These are phyloP conservation scores for Eristalis intricaria DNA, from an alignment of 2,888 invertebrate genomes.

Conservation along the genomic window DNA sequence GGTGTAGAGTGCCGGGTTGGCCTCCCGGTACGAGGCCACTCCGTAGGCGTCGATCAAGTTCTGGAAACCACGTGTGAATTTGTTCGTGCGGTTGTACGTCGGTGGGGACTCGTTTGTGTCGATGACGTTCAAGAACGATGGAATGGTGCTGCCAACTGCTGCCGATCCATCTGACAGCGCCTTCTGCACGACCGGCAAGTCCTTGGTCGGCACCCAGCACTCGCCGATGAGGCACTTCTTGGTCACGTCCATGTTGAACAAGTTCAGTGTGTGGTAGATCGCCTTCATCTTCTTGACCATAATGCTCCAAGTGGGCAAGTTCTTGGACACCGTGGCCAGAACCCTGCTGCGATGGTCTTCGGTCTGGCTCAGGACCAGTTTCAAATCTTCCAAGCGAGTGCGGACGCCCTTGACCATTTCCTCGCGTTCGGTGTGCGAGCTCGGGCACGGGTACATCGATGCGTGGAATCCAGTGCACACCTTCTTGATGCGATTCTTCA, in stretches of 20 bases:
- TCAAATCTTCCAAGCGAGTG: slow-evolving; percentile 92
- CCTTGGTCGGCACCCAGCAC: slow-evolving; percentile 92
- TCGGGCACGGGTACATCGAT: slow-evolving; percentile 93
- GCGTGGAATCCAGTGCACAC: slow-evolving; percentile 95
- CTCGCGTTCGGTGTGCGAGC: slow-evolving; percentile 88
- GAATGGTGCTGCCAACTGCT: slow-evolving; percentile 93
- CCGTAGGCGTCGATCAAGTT: slow-evolving; percentile 95
- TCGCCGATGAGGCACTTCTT: slow-evolving; percentile 96
- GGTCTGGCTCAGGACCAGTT: slow-evolving; percentile 90
- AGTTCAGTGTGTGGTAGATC: slow-evolving; percentile 95
- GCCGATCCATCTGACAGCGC: slow-evolving; percentile 93
- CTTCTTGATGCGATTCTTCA: slow-evolving; percentile 92
- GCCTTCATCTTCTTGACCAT: slow-evolving; percentile 95
- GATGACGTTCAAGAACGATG: slow-evolving; percentile 96
- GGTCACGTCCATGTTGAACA: slow-evolving; percentile 95
- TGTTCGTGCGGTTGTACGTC: slow-evolving; percentile 91
- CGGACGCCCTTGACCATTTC: slow-evolving; percentile 94
- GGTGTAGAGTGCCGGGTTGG: slow-evolving; percentile 93
- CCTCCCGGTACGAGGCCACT: slow-evolving; percentile 93
- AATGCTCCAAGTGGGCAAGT: slow-evolving; percentile 91
- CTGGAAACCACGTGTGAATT: slow-evolving; percentile 94
- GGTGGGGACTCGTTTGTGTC: slow-evolving; percentile 92
- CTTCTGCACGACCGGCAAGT: slow-evolving; percentile 88
- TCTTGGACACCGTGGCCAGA: slow-evolving; percentile 91
- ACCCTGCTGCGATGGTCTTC: slow-evolving; percentile 93